Percentiles rank a stretch among this genome's conserved stretches.
Conservation (phyloP, 2,113 vertebrate genomes). For the Vicugna pacos region DNA sequence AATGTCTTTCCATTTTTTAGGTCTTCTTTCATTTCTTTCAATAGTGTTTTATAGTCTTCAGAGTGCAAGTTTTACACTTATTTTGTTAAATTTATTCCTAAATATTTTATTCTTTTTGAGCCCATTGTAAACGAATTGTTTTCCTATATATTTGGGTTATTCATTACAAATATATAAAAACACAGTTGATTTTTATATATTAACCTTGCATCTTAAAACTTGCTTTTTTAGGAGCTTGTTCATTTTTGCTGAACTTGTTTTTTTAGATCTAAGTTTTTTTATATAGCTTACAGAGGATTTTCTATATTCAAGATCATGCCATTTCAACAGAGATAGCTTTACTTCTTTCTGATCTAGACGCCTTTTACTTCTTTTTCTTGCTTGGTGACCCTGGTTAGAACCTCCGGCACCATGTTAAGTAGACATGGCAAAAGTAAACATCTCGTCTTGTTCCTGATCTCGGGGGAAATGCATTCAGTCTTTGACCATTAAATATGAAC, state of each 20-base stretch:
- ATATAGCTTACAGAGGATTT: neutral
- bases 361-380: slow-evolving; percentile 12
- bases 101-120: slow-evolving; percentile 45
- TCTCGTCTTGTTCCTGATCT: neutral
- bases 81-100: slow-evolving; percentile 31
- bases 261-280: slow-evolving; percentile 28
- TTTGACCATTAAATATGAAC: slow-evolving; percentile 4
- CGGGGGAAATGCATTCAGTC: neutral
- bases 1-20: neutral
- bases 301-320: neutral
- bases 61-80: neutral
- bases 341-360: neutral
- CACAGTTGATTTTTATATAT: neutral
- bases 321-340: neutral
- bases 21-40: slow-evolving; percentile 21
- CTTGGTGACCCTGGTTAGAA: neutral
- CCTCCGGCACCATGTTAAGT: neutral
- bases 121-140: neutral
- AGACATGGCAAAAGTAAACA: neutral
- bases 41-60: neutral
- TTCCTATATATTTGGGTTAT: slow-evolving; percentile 7
- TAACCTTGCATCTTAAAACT: neutral
- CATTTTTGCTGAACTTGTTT: neutral
- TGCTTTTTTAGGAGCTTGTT: neutral
- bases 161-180: neutral